phyloP scores from a whole-genome alignment of 2,113 vertebrate species.

The Dermatemys mawii region DNA sequence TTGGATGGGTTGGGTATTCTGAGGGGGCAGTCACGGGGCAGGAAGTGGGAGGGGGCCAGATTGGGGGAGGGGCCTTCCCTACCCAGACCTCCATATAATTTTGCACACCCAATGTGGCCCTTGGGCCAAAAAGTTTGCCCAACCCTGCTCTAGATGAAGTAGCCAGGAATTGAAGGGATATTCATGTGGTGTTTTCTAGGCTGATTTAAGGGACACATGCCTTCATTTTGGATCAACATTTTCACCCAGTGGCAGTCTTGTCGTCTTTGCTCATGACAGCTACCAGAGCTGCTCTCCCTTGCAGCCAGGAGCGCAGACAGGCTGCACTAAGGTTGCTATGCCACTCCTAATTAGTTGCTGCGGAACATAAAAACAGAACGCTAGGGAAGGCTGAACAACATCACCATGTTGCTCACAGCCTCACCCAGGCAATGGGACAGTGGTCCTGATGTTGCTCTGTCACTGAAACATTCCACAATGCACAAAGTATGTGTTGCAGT shows the following conservation, averaged over 20 bases:
- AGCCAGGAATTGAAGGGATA: background rate
- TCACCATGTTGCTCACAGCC: background rate
- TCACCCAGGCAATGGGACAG: slow-evolving; percentile 39
- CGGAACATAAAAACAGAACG: slow-evolving; percentile 31
- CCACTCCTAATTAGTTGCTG: slow-evolving; percentile 41
- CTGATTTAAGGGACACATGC: background rate
- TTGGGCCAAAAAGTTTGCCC: no score
- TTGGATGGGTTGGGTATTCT: no score
- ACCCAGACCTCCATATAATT: no score
- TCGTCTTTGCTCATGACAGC: background rate
- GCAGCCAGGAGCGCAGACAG: background rate
- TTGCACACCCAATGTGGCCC: no score
- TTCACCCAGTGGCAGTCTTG: accelerated
- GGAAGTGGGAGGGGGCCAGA: no score
- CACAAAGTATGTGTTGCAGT: background rate
- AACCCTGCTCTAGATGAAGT: background rate
- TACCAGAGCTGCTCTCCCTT: background rate
- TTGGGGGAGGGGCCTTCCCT: no score
- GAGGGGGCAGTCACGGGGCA: no score
- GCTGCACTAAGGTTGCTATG: slow-evolving; percentile 11
- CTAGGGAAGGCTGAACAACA: slow-evolving; percentile 33
- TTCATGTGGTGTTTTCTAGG: background rate
- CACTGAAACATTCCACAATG: background rate
- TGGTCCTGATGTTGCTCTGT: background rate
- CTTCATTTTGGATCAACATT: background rate